Conservation (phyloP, 2,888 invertebrate species). For the Chaitophorus viminalis region DNA sequence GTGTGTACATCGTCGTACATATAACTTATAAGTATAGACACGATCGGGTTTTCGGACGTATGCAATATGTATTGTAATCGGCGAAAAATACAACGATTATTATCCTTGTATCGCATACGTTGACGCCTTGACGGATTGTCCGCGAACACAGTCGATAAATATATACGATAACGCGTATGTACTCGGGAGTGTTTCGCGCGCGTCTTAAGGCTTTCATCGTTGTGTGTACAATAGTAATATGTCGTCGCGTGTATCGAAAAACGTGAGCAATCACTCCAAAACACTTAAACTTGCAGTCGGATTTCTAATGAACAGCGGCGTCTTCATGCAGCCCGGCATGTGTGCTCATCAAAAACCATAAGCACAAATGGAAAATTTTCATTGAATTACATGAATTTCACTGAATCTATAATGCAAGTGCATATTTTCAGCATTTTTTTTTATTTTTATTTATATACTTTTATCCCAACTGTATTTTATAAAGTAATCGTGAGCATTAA, state of each 20-base stretch:
- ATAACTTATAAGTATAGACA: too few relatives aligned
- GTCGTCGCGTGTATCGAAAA: not conserved
- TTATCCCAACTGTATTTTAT: not conserved
- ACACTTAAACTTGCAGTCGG: not conserved
- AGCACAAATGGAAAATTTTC: not conserved
- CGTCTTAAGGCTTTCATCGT: not conserved
- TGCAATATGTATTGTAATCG: too few relatives aligned
- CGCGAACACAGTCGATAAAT: not conserved
- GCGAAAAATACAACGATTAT: too few relatives aligned
- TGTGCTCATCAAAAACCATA: not conserved
- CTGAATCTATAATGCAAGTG: not conserved
- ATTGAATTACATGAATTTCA: not conserved
- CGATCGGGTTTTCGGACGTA: too few relatives aligned
- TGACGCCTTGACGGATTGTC: too few relatives aligned
- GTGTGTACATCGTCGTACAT: too few relatives aligned
- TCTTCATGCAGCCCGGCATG: not conserved
- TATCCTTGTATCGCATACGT: too few relatives aligned
- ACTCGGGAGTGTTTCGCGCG: not conserved
- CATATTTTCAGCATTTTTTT: not conserved
- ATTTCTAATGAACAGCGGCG: not conserved
- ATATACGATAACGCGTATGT: not conserved
- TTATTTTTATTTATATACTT: not conserved
- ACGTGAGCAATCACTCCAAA: conserved; percentile 20
- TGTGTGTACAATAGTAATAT: not conserved
- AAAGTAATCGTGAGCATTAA: conserved; percentile 29